Percentiles rank a stretch among this genome's conserved stretches.
Conservation (phyloP, 1,140 invertebrate species). For the Paramacrobiotus metropolitanus region DNA sequence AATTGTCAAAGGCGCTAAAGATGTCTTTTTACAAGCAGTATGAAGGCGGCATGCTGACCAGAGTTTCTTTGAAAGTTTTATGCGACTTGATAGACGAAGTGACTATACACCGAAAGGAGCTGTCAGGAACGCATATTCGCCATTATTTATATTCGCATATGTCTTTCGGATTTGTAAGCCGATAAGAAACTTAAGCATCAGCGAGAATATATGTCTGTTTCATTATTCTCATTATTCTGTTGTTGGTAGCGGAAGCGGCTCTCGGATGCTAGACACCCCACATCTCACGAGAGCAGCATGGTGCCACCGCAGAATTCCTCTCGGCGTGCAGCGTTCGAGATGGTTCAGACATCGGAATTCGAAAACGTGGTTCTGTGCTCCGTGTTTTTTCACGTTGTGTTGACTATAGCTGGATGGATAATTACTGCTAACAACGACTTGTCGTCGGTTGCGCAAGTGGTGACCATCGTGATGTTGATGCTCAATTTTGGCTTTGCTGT, state of each 20-base stretch:
- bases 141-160: background rate
- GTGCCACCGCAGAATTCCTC: background rate
- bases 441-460: background rate
- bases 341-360: background rate
- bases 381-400: background rate
- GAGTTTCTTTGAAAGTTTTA: background rate
- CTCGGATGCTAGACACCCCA: no score
- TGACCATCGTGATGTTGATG: background rate
- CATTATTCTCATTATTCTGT: no score
- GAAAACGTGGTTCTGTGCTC: background rate
- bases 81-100: background rate
- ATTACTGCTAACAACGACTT: background rate
- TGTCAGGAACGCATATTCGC: background rate
- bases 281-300: background rate
- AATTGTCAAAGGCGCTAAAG: background rate
- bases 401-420: background rate
- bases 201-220: no score
- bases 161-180: background rate
- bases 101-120: background rate
- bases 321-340: background rate
- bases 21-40: background rate
- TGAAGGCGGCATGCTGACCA: background rate
- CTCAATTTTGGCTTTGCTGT: background rate
- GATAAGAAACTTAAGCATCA: no score
- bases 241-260: no score